Evolutionary conservation across 2,888 invertebrate species (phyloP).

Genomic region (Drosophila aldrichi): DNA sequence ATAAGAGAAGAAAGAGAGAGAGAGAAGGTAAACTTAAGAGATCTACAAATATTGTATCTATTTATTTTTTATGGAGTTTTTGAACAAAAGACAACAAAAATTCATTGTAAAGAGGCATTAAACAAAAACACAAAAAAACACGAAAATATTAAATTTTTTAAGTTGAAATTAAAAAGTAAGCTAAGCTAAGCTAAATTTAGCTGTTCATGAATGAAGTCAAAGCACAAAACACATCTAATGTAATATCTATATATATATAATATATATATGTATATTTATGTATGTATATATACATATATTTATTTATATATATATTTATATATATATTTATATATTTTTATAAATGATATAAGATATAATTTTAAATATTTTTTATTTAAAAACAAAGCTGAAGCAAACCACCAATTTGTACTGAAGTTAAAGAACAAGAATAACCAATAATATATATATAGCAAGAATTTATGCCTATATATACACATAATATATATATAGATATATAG

Average conservation of each 20-base stretch:
- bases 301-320: constrained; percentile 9
- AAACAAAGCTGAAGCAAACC: constrained; percentile 34
- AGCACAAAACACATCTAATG: constrained; percentile 31
- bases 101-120: constrained; percentile 73
- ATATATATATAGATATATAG: not conserved
- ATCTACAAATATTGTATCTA: constrained; percentile 33
- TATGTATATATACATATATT: constrained; percentile 3
- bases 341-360: constrained; percentile 15
- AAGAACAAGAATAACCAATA: not conserved
- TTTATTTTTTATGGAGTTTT: constrained; percentile 50
- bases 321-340: constrained; percentile 13
- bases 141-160: constrained; percentile 25
- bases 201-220: constrained; percentile 81
- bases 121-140: not conserved
- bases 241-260: constrained; percentile 23
- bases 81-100: constrained; percentile 27
- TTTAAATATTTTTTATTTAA: constrained; percentile 4
- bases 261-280: not conserved
- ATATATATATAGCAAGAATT: not conserved
- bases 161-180: constrained; percentile 12
- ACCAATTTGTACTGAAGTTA: constrained; percentile 35
- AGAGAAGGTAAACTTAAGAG: constrained; percentile 21
- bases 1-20: constrained; percentile 1
- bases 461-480: not conserved
- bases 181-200: constrained; percentile 49